Evolutionary conservation across 2,113 vertebrate species (phyloP), one percentile per base, ranked within the genome.

Genomic region (Rhea americana): DNA sequence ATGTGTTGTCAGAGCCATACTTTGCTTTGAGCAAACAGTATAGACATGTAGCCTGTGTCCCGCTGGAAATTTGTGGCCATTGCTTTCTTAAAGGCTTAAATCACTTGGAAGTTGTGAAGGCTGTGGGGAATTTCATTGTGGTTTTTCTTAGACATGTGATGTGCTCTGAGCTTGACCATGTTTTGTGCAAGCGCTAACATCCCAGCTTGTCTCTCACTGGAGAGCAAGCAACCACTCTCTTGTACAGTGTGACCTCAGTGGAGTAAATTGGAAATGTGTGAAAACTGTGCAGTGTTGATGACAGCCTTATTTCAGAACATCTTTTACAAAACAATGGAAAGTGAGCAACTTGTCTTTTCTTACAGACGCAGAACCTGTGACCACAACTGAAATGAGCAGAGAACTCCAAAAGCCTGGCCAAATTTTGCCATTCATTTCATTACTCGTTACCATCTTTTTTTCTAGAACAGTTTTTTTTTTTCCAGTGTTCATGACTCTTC

Each of bases 1-100:
- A 7, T 3, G 3, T 9, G 41, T 3, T 11, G 12, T 1, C 11
- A 5, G 45, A 47, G 43, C 1, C 5, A 4, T 17, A 14, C 5
- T 70, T 13, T 32, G 1, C 32, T 43, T 22, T 1, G 37, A 18
- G 39, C 1, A 9, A 70, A 16, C 30, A 53, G 53, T 59, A 35
- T 18, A 47, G 45, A 8, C 48, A 58, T 45, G 5, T 5, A 26
- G 35, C 63, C 28, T 2, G 13, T 32, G 37, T 8, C 48, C 21
- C 2, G 0, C 68, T 78, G 84, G 48, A 71, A 48, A 32, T 30
- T 25, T 48, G 16, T 28, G 35, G 48, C 37, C 7, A 5, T 7
- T 56, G 41, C 50, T 77, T 73, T 41, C 21, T 8, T 5, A 1
- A 7, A 41, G 61, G 24, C 32, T 84, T 18, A 1, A 28, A 2